phyloP scores from a whole-genome alignment of 2,113 vertebrate genomes.

The Amphiprion percula region DNA sequence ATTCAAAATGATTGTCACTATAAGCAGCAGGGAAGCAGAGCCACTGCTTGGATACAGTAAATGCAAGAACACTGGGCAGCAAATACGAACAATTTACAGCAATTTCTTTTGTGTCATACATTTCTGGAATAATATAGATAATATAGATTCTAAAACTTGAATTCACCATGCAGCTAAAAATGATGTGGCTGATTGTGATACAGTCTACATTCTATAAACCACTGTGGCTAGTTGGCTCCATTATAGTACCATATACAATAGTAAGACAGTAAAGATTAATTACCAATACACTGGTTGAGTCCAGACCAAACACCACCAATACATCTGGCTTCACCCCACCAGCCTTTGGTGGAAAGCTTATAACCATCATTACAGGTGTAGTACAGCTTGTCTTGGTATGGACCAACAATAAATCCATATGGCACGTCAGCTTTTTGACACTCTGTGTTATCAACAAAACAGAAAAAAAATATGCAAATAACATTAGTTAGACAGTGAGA shows the following conservation, averaged over 20 bases:
- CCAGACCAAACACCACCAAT: accelerated
- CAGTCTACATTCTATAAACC: no score
- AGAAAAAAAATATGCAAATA: not conserved
- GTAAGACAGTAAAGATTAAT: not conserved
- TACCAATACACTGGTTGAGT: slow-evolving; percentile 65
- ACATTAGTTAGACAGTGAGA: not conserved
- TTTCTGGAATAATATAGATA: no score
- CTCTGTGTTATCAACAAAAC: not conserved
- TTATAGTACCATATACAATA: no score
- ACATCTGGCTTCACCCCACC: slow-evolving; percentile 69
- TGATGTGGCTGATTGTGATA: no score
- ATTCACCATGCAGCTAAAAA: no score
- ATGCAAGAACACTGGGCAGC: no score
- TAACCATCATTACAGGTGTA: slow-evolving; percentile 58
- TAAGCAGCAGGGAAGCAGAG: no score
- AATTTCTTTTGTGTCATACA: no score
- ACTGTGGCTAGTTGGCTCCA: not conserved
- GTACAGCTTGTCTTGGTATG: not conserved
- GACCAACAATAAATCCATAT: slow-evolving; percentile 38
- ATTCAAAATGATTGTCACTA: not conserved
- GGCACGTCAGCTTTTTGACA: not conserved
- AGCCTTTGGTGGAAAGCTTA: slow-evolving; percentile 45
- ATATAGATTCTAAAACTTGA: no score
- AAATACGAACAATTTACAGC: no score
- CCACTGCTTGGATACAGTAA: no score